phyloP scores from a whole-genome alignment of 2,797 vertebrate genomes.

The Manis crassicaudata region DNA sequence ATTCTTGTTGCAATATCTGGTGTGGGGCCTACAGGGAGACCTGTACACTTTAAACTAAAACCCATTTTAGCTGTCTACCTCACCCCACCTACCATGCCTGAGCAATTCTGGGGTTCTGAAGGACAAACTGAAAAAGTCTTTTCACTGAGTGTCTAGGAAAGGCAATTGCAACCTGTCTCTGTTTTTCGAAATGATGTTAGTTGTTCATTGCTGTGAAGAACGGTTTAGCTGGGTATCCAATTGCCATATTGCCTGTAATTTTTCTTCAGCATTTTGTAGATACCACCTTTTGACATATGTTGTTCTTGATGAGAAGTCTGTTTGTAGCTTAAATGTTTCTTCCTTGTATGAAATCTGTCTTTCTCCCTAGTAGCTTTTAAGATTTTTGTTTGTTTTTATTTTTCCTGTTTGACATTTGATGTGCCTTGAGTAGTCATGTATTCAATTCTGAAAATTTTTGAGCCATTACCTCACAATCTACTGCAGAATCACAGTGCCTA shows the following conservation, averaged over 20 bases:
- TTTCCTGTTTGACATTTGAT: not conserved
- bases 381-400: not conserved
- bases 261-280: not conserved
- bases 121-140: not conserved
- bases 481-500: accelerated
- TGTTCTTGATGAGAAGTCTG: not conserved
- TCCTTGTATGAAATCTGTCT: not conserved
- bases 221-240: not conserved
- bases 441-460: not conserved
- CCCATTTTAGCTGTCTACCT: not conserved
- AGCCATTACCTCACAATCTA: not conserved
- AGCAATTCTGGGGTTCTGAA: not conserved
- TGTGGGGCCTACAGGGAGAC: not conserved
- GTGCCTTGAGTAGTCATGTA: not conserved
- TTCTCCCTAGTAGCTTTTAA: not conserved
- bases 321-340: not conserved
- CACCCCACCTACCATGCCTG: too few species aligned
- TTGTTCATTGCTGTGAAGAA: not conserved
- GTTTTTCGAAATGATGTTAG: not conserved
- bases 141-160: not conserved
- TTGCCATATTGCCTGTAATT: not conserved
- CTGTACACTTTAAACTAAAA: not conserved
- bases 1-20: not conserved
- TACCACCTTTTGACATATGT: not conserved
- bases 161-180: not conserved